These are phyloP conservation scores for Ichneumoninae sp. DNA, from an alignment of 2,888 invertebrate genomes.

Conservation along the genomic window DNA sequence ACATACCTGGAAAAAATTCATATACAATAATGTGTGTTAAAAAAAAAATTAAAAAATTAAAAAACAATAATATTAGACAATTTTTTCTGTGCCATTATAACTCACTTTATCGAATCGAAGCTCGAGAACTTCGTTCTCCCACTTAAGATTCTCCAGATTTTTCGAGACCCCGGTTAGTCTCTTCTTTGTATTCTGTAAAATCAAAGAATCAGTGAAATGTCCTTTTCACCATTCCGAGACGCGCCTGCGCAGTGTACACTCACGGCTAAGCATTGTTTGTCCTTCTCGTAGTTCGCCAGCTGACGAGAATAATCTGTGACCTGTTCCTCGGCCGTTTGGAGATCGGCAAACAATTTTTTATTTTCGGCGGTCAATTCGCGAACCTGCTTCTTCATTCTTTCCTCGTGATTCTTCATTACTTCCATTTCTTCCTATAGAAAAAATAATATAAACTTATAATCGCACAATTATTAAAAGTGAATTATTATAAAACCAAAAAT, in stretches of 20 bases:
- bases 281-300: constrained; percentile 93
- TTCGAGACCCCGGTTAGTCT: constrained; percentile 84
- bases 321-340: constrained; percentile 90
- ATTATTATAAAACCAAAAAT: constrained; percentile 22
- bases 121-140: constrained; percentile 89
- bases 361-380: constrained; percentile 90
- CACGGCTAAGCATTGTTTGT: constrained; percentile 90
- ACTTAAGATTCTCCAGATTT: constrained; percentile 87
- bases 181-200: constrained; percentile 86
- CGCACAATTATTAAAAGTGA: no score
- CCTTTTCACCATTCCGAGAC: constrained; percentile 8
- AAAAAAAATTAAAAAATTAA: no score
- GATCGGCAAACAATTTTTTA: constrained; percentile 89
- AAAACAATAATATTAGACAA: no score
- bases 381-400: constrained; percentile 90
- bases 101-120: constrained; percentile 90
- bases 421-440: constrained; percentile 90
- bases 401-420: constrained; percentile 91
- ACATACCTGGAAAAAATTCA: no score
- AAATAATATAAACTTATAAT: neutral
- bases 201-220: neutral
- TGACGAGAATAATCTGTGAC: constrained; percentile 90
- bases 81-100: neutral
- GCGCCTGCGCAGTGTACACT: constrained; percentile 73
- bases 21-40: no score